Base-by-base conservation (phyloP, 2,113 vertebrate genomes). In the Ammodytes marinus region DNA sequence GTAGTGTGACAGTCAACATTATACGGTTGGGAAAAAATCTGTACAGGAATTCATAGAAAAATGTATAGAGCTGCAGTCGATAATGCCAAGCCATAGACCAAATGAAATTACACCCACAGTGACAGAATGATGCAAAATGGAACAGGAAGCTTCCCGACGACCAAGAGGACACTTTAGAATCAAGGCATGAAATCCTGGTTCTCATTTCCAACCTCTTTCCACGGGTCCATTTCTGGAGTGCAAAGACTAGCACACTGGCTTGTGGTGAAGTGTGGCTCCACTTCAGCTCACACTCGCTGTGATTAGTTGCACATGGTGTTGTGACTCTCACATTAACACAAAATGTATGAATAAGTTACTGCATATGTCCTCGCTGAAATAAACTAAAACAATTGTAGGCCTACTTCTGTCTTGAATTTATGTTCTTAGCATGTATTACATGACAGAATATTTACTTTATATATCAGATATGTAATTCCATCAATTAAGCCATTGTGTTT, bases 161-260 rank as follows among this genome's bases (percentile, higher is more conserved):
- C 58, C 11, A 72, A 17, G 68, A 57, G 64, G 58, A 0, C 72
- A 50, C 67, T 75, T 69, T 27, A 57, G 27, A 11, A 50, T 35
- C 5, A 8, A 10, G 57, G 37, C n/a, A 15, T 13, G 14, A 15
- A 13, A 5, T 45, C 50, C 57, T 54, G 2, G 0, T 42, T 19
- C 50, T 66, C 39, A 7, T 55, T 15, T 42, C 50, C 19, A 17
- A 9, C 40, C 58, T 61, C 75, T 63, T 4, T 39, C 13, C 42
- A 9, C 3, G 13, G 39, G 79, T n/a, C 53, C 74, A 74, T 50
- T 11, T 37, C 50, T 0, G 57, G 50, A 68, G 58, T 64, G 39
- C n/a, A 60, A 43, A 15, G 45, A 66, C n/a, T 0, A 19, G 60
- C 1, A 14, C 17, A 14, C 17, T 19, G n/a, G n/a, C 46, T 19